These are phyloP conservation scores for Euphydryas editha DNA, from an alignment of 2,888 invertebrate genomes.

Conservation along the genomic window DNA sequence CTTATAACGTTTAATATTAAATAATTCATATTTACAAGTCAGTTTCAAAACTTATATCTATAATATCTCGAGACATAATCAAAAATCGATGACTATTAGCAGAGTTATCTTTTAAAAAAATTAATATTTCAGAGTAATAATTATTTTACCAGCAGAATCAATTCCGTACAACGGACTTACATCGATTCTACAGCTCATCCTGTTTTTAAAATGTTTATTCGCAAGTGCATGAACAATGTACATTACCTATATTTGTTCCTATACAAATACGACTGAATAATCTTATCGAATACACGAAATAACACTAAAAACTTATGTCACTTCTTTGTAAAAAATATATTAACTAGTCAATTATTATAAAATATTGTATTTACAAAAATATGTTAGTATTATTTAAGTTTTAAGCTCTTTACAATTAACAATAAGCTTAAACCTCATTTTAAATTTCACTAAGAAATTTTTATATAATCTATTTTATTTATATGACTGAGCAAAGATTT, in stretches of 20 bases:
- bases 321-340: slow-evolving; percentile 46
- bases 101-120: no score
- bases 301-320: slow-evolving; percentile 27
- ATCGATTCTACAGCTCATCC: not conserved
- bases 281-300: slow-evolving; percentile 4
- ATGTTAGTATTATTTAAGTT: slow-evolving; percentile 31
- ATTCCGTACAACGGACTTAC: not conserved
- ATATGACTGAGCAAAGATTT: not conserved
- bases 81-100: slow-evolving; percentile 18
- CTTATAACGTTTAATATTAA: slow-evolving; percentile 31
- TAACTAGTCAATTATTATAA: slow-evolving; percentile 46
- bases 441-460: not conserved
- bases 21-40: slow-evolving; percentile 35
- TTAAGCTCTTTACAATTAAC: slow-evolving; percentile 32
- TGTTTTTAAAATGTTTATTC: not conserved
- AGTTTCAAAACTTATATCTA: slow-evolving; percentile 31
- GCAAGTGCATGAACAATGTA: not conserved
- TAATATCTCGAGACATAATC: slow-evolving; percentile 27
- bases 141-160: not conserved
- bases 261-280: slow-evolving; percentile 4
- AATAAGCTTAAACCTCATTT: not conserved
- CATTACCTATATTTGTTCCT: slow-evolving; percentile 10
- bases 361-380: slow-evolving; percentile 44
- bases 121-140: no score
- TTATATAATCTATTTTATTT: not conserved